phyloP scores from a whole-genome alignment of 2,113 vertebrate species.

The Atherinomorus stipes region DNA sequence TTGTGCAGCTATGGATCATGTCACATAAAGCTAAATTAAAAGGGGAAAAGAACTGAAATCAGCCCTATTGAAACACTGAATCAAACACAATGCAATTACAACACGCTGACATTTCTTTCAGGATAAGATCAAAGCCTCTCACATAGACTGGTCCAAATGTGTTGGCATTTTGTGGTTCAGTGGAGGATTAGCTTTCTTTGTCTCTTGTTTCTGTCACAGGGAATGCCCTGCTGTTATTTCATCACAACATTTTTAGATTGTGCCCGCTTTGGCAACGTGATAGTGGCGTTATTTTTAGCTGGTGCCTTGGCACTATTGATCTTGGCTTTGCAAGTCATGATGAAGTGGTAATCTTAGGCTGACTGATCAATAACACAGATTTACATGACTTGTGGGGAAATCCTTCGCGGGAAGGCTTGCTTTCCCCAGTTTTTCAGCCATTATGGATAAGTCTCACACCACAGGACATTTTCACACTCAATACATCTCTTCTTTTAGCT shows the following conservation, averaged over 20 bases:
- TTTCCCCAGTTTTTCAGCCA: constrained; percentile 18
- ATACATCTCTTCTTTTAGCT: not conserved
- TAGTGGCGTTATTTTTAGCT: constrained; percentile 58
- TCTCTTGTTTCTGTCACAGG: constrained; percentile 34
- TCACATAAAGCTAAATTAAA: not conserved
- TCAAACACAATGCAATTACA: constrained; percentile 7
- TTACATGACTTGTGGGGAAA: constrained; percentile 36
- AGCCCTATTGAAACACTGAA: constrained; percentile 22
- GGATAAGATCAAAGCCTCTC: constrained; percentile 8
- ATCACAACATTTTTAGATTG: constrained; percentile 29
- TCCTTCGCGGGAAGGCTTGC: constrained; percentile 40
- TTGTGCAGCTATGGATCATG: not conserved
- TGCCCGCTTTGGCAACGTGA: constrained; percentile 22
- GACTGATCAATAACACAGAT: constrained; percentile 39
- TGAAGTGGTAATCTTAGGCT: constrained; percentile 20
- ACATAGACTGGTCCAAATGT: constrained; percentile 20
- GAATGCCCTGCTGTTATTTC: constrained; percentile 48
- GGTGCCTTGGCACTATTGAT: constrained; percentile 53
- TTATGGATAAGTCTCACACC: not conserved
- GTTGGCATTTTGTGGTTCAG: constrained; percentile 34
- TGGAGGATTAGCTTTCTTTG: constrained; percentile 41
- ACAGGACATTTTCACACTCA: not conserved
- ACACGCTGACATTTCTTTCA: constrained; percentile 21
- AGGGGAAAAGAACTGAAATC: not conserved
- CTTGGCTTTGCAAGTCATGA: constrained; percentile 34